Base-by-base conservation (phyloP, 2,797 vertebrate genomes). In the Sylvilagus floridanus region DNA sequence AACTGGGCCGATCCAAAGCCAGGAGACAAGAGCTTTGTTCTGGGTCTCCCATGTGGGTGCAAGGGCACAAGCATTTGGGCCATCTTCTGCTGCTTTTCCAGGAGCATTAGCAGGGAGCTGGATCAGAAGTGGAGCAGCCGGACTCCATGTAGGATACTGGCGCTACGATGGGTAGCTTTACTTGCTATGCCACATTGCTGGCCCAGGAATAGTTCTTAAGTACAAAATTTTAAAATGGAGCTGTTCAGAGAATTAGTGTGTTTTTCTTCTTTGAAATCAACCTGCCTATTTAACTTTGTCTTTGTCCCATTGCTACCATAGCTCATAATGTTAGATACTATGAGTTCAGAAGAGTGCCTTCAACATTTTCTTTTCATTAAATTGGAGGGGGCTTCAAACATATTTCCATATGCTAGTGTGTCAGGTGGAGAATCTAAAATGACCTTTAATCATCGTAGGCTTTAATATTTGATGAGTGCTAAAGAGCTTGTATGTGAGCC, bases 281-380 rank as follows among this genome's bases (percentile, higher is more conserved):
- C 60, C 30, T 94, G 72, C 35, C 35, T 76, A 7, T 91, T 77
- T 72, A 93, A 85, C 37, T 94, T 93, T 91, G 35, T 7, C 12
- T 68, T 2, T 85, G 72, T 77, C 35, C 57, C 5, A 16, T 84
- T 85, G 47, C 22, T 92, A n/a, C 52, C 47, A 73, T 22, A 77
- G 32, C 2, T 88, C 88, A 83, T 0, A 37, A 71, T 35, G 50
- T 24, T 52, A 95, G n/a, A 87, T 60, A 92, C 35, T 32, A 13
- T 52, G 47, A 93, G 21, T 87, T 87, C n/a, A 88, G 37, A 96
- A 68, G 52, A 87, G 21, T 73, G 6, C n/a, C 10, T 75, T 82
- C 35, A 94, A n/a, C 35, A 54, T 75, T 96, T 86, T 91, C 35
- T 76, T 90, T 90, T 89, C 50, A 81, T 68, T 86, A 65, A 88